Evolutionary conservation across 2,888 invertebrate species (phyloP).

Genomic region (Pristionchus mayeri): DNA sequence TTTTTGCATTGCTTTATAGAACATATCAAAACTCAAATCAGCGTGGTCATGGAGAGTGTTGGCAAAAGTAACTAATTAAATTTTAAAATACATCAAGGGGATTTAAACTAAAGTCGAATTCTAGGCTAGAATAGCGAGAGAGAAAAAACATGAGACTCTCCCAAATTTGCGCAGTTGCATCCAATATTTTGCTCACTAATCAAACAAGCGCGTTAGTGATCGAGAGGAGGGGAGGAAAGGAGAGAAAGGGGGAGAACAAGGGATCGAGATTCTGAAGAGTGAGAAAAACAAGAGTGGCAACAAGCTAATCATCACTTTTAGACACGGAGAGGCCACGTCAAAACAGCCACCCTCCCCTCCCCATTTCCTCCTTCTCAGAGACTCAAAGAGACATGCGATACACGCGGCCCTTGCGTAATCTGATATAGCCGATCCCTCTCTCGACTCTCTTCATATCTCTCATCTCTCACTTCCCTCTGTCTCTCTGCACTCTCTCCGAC

Average conservation of each 20-base stretch:
- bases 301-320: constrained; percentile 22
- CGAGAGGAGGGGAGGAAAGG: background rate
- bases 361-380: background rate
- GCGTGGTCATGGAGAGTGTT: too few relatives aligned
- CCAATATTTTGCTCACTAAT: background rate
- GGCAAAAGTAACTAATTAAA: too few relatives aligned
- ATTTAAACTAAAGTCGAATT: too few relatives aligned
- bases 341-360: background rate
- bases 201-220: background rate
- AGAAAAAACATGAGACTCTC: background rate
- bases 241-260: background rate
- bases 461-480: background rate
- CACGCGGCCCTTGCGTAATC: constrained; percentile 30
- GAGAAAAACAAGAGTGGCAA: background rate
- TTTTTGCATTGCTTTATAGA: too few relatives aligned
- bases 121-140: background rate
- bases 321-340: background rate
- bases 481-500: background rate
- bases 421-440: constrained; percentile 24
- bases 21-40: too few relatives aligned
- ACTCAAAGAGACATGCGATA: background rate
- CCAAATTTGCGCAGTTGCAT: constrained; percentile 37
- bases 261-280: background rate
- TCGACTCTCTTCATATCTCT: background rate
- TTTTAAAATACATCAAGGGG: too few relatives aligned